These are phyloP conservation scores for Osmoderma eremita DNA, from an alignment of 2,888 invertebrate genomes.

Conservation along the genomic window DNA sequence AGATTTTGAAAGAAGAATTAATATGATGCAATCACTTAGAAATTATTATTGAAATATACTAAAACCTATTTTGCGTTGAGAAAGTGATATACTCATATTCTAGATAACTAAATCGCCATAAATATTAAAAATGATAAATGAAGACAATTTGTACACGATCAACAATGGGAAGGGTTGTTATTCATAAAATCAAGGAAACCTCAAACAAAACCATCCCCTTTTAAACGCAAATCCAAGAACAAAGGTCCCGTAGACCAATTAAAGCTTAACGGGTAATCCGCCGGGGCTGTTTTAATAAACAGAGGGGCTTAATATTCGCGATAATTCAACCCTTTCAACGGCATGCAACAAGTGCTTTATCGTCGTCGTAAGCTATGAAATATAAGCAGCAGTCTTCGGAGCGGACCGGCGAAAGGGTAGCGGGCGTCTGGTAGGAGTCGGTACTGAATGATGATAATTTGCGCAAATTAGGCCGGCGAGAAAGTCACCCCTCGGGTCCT, in stretches of 20 bases:
- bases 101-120: no score
- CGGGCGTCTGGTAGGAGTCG: slow-evolving; percentile 49
- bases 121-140: no score
- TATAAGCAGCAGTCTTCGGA: slow-evolving; percentile 4
- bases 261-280: slow-evolving; percentile 21
- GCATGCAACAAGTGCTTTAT: slow-evolving; percentile 55
- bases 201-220: neutral
- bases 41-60: no score
- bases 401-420: slow-evolving; percentile 10
- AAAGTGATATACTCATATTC: no score
- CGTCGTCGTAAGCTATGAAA: slow-evolving; percentile 1
- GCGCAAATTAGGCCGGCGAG: slow-evolving; percentile 47
- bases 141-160: neutral
- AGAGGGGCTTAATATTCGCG: slow-evolving; percentile 14
- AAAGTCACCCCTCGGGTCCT: slow-evolving; percentile 49
- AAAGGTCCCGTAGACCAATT: slow-evolving; percentile 12
- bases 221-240: slow-evolving; percentile 10
- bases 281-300: slow-evolving; percentile 29
- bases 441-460: slow-evolving; percentile 58
- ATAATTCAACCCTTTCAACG: slow-evolving; percentile 53
- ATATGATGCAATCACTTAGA: no score
- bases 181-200: neutral
- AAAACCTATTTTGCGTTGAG: no score
- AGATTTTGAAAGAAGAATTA: no score
- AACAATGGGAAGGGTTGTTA: neutral